Percentiles rank a stretch among this genome's conserved stretches.
phyloP scores from a whole-genome alignment of 2,888 invertebrate species.

The Thumatha senex region DNA sequence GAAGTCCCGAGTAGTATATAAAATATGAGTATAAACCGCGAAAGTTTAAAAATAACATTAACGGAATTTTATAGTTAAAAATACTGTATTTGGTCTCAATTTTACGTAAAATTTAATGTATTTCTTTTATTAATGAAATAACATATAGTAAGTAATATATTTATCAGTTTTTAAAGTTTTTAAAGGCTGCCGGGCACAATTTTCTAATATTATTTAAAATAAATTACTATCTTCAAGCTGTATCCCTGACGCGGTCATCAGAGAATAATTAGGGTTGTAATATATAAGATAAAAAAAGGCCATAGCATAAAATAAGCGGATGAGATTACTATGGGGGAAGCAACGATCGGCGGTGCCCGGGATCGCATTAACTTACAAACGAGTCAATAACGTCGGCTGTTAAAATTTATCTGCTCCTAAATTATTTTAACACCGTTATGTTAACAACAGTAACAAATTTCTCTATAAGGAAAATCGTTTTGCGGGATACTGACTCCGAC shows the following conservation, averaged over 20 bases:
- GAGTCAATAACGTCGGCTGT: slow-evolving; percentile 66
- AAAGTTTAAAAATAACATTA: no score
- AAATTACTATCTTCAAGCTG: no score
- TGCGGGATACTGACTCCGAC: slow-evolving; percentile 35
- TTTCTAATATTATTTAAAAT: no score
- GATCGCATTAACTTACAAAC: slow-evolving; percentile 67
- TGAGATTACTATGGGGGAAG: slow-evolving; percentile 60
- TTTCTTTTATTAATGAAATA: no score
- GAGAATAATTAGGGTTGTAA: slow-evolving; percentile 28
- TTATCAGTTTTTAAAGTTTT: not conserved
- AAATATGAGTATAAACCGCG: no score
- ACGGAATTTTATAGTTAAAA: no score
- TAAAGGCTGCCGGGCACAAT: no score
- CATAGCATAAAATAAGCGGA: slow-evolving; percentile 16
- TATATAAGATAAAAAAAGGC: slow-evolving; percentile 38
- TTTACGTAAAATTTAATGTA: no score
- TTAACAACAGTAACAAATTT: slow-evolving; percentile 71
- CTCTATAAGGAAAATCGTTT: slow-evolving; percentile 62
- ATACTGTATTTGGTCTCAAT: no score
- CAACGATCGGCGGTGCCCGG: slow-evolving; percentile 50
- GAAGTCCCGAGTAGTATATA: no score
- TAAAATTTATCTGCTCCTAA: slow-evolving; percentile 73
- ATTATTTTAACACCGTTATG: slow-evolving; percentile 72
- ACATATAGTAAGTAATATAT: no score
- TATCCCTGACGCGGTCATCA: no score